A percentile compares a stretch with the other conserved stretches of the same genome.
Evolutionary conservation across 2,888 invertebrate genomes (phyloP).

Genomic region (Cantharis nigra): DNA sequence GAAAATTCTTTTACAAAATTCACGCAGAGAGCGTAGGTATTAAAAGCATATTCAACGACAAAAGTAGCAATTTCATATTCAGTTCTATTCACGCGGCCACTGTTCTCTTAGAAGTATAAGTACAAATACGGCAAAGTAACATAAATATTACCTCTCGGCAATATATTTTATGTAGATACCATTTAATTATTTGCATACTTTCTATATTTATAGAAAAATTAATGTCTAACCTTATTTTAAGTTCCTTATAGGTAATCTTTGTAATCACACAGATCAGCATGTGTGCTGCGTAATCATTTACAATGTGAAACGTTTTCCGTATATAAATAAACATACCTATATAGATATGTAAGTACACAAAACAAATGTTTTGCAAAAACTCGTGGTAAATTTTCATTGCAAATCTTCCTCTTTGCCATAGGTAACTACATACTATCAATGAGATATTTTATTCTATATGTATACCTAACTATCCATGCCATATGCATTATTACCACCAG

Average conservation of each 20-base stretch:
- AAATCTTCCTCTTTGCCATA: not conserved
- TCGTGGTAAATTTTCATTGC: not conserved
- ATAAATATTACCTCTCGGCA: slow-evolving; percentile 37
- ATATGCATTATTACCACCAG: not conserved
- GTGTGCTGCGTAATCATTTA: slow-evolving; percentile 8
- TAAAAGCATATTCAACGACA: slow-evolving; percentile 20
- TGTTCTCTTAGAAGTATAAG: slow-evolving; percentile 20
- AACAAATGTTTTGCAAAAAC: not conserved
- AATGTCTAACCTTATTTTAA: slow-evolving; percentile 31
- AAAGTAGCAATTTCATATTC: slow-evolving; percentile 28
- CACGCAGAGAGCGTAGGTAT: slow-evolving; percentile 22
- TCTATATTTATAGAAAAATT: slow-evolving; percentile 44
- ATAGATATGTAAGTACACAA: not conserved
- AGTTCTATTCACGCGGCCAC: slow-evolving; percentile 10
- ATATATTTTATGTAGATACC: slow-evolving; percentile 41
- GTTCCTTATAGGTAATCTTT: slow-evolving; percentile 36
- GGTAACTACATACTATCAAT: not conserved
- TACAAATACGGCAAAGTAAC: slow-evolving; percentile 43
- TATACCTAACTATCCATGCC: not conserved
- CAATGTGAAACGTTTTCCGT: not conserved
- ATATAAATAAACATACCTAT: not conserved
- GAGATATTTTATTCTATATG: not conserved
- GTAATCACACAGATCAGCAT: slow-evolving; percentile 30
- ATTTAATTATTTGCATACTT: slow-evolving; percentile 47
- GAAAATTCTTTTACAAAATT: slow-evolving; percentile 8